Evolutionary conservation across 2,797 vertebrate species (phyloP), one percentile per base, ranked within the genome.

Genomic region (Coranthus polyacanthus): DNA sequence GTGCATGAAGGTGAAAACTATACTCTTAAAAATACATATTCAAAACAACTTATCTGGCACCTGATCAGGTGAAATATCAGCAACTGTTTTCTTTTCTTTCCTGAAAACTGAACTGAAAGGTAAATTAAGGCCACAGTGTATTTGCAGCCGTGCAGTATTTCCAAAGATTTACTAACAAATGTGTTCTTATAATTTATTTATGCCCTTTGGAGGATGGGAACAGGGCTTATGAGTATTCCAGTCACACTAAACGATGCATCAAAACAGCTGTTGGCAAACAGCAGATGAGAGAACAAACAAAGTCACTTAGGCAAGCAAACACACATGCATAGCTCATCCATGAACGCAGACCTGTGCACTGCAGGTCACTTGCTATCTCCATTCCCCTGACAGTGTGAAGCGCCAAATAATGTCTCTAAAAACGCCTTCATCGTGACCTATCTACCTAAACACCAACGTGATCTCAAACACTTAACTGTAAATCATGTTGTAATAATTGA

Each of bases 401-500:
- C 43, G n/a, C 41, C 26, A 50, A 17, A n/a, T 13, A 6, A 51
- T 56, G 37, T 1, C 47, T 55, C 34, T 13, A 26, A 56, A 62
- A 72, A 43, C 42, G 17, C n/a, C 13, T 16, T 52, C 55, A 60
- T 81, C 43, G 37, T 47, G 62, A 32, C 29, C 16, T 38, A 16
- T 26, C 21, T 60, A 71, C 72, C 78, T 72, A 86, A 52, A 85
- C 75, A 77, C 76, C 77, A 59, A 58, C 26, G 32, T 20, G 5
- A 38, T 49, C 75, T 68, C 67, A 65, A 74, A 50, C 68, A 37
- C 59, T 67, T 56, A n/a, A 52, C 52, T 42, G 29, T 82, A 84
- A 76, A 82, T 79, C 70, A 58, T 13, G 12, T 0, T 62, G 46
- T 59, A 29, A 42, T 55, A 55, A 60, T 63, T 63, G 39, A 44